phyloP scores from a whole-genome alignment of 2,888 invertebrate genomes.

The Eremobia ochroleuca region DNA sequence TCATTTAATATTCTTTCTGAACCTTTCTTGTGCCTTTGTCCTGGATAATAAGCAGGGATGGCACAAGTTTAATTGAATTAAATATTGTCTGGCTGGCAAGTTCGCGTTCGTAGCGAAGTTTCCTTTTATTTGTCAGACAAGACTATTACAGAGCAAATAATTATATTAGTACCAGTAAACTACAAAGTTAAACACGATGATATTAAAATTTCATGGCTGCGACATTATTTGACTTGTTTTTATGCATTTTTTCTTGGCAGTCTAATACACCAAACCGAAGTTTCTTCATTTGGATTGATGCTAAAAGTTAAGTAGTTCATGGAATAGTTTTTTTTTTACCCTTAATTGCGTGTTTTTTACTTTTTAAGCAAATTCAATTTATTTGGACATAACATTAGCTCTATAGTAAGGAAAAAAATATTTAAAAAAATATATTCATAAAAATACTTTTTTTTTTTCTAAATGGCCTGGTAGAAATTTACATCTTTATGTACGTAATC shows the following conservation, averaged over 20 bases:
- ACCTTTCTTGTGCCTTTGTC: conserved; percentile 57
- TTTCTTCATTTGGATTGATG: background rate
- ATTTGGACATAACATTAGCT: too few relatives aligned
- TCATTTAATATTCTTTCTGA: conserved; percentile 65
- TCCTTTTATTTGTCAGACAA: conserved; percentile 57
- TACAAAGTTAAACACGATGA: conserved; percentile 39
- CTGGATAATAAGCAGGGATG: conserved; percentile 65
- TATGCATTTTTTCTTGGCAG: background rate
- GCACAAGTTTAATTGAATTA: conserved; percentile 74
- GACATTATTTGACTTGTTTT: conserved; percentile 22
- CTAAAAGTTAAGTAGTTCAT: background rate
- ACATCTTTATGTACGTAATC: too few relatives aligned
- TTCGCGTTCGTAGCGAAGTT: conserved; percentile 60
- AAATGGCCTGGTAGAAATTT: too few relatives aligned
- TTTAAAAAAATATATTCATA: too few relatives aligned
- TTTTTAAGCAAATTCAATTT: too few relatives aligned
- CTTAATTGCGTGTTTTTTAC: too few relatives aligned
- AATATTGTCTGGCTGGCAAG: conserved; percentile 70
- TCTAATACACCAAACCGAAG: background rate
- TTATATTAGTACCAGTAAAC: conserved; percentile 52
- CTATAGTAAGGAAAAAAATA: too few relatives aligned
- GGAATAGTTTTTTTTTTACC: background rate
- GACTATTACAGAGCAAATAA: conserved; percentile 59
- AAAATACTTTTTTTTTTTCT: too few relatives aligned
- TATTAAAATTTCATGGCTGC: conserved; percentile 22